Evolutionary conservation across 2,797 vertebrate species (phyloP).

Genomic region (Protonibea diacanthus): DNA sequence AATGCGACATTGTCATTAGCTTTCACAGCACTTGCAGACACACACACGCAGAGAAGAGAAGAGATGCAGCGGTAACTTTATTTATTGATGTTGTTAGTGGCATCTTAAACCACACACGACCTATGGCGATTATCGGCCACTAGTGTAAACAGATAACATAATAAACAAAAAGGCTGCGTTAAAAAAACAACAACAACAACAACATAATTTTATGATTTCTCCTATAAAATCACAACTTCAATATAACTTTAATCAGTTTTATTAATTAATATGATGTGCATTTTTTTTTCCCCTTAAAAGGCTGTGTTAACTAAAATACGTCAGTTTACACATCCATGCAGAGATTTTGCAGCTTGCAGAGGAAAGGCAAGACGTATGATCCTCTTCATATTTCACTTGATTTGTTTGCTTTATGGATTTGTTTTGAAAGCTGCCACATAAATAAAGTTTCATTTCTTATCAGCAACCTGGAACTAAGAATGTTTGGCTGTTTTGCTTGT

Average conservation of each 20-base stretch:
- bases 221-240: background rate
- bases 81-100: conserved; percentile 42
- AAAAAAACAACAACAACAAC: background rate
- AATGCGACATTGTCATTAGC: conserved; percentile 67
- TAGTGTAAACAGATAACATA: conserved; percentile 59
- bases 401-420: background rate
- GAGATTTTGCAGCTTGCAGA: background rate
- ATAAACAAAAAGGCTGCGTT: background rate
- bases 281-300: background rate
- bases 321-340: background rate
- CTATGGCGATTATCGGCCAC: conserved; percentile 12
- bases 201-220: background rate
- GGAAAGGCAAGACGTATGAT: conserved; percentile 15
- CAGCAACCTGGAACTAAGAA: background rate
- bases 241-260: conserved; percentile 11
- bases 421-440: background rate
- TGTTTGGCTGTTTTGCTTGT: background rate
- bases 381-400: background rate
- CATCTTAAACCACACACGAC: conserved; percentile 7
- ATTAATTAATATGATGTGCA: background rate
- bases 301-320: background rate
- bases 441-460: background rate
- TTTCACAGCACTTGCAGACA: conserved; percentile 3
- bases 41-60: too few relatives aligned
- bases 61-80: conserved; percentile 64